Base-by-base conservation (phyloP, 1,140 invertebrate genomes). In the Drosophila sp. region DNA sequence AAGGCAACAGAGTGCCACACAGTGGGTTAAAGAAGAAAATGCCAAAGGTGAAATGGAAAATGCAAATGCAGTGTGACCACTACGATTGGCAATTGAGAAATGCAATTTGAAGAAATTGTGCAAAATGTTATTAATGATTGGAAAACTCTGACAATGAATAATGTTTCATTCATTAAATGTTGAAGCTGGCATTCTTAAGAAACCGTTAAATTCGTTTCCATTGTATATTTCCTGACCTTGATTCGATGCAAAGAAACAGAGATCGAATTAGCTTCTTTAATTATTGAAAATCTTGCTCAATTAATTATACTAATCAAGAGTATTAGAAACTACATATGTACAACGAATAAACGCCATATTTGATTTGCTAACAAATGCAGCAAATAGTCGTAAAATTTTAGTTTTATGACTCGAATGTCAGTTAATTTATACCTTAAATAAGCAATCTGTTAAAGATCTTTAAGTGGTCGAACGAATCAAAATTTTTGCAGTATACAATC, bases 61-160 rank as follows among this genome's bases (percentile, higher is more conserved):
- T 44, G 40, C 60, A 70, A 86, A 81, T 86, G 77, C 62, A 56
- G 74, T 80, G 66, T 70, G 77, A 79, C 67, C 55, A 75, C 57
- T 30, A 7, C 30, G 63, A 68, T 72, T 79, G 50, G 72, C 62
- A 10, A 35, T 27, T 35, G 56, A 58, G 32, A 58, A 35, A 38
- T 27, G 7, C 23, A 50, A 50, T 50, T 50, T 10, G 8, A 50
- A 27, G 8, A 50, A 50, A 50, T 50, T 50, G 23, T 50, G 23
- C 23, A 50, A 27, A 50, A 50, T 50, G 44, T 50, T 50, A 50
- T 50, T 50, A 50, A 50, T 50, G 44, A 5, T 27, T 50, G 44
- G 8, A 50, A 10, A 50, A 10, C 44, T 50, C 44, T 50, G 44
- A 27, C 44, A 50, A 50, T 50, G 44, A 50, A 50, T 27, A 50